Conservation (phyloP, 2,113 vertebrate species). For the Acrocephalus arundinaceus region DNA sequence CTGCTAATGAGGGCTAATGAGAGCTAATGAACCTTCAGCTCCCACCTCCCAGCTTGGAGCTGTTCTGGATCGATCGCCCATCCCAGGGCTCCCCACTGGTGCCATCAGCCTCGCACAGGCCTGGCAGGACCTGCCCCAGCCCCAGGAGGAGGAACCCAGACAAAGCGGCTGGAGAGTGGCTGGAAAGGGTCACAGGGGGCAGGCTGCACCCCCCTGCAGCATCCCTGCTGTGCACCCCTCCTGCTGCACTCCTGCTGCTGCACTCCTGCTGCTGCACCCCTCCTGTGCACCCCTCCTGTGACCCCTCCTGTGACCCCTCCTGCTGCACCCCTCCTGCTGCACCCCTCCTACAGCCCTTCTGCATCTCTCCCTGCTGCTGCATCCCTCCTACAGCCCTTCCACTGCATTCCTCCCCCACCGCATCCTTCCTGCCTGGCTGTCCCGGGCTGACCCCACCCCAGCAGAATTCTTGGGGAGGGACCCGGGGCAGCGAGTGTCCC, state of each 20-base stretch:
- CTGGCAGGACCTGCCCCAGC: neutral
- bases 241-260: neutral
- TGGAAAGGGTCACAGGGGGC: neutral
- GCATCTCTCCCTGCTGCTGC: neutral
- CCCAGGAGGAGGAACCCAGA: neutral
- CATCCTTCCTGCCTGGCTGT: neutral
- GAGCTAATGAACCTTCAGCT: neutral
- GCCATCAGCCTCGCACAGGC: neutral
- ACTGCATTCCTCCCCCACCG: neutral
- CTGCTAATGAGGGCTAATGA: neutral
- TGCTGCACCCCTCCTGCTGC: neutral
- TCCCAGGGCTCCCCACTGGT: rapidly evolving
- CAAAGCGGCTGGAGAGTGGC: neutral
- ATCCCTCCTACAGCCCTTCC: neutral
- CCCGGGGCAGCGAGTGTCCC: rapidly evolving
- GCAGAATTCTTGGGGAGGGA: neutral
- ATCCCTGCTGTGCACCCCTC: neutral
- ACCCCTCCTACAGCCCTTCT: neutral
- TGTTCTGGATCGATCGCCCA: neutral
- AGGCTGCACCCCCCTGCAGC: neutral
- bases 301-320: neutral
- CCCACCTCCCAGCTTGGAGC: neutral
- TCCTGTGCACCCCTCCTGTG: neutral
- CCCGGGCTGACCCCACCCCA: neutral
- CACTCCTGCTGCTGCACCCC: neutral